A percentile compares a stretch with the other conserved stretches of the same genome.
phyloP scores from a whole-genome alignment of 2,888 invertebrate genomes.

The Augiades crinisus region DNA sequence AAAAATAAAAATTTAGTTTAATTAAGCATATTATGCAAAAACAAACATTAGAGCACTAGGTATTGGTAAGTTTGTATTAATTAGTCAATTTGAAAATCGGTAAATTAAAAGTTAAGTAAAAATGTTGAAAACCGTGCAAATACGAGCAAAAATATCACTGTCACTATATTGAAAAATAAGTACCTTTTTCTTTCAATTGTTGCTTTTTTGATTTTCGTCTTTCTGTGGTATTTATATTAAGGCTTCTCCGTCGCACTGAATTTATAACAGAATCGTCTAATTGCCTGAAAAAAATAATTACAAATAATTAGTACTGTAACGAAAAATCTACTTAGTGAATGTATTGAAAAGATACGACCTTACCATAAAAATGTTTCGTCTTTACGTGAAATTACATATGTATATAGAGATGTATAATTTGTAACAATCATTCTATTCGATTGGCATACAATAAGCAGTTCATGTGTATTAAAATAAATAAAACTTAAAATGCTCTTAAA shows the following conservation, averaged over 20 bases:
- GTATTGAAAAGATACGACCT: no score
- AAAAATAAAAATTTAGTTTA: constrained; percentile 36
- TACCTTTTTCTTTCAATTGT: constrained; percentile 87
- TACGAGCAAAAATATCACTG: constrained; percentile 27
- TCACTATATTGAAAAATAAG: neutral
- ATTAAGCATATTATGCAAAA: constrained; percentile 34
- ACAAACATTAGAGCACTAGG: constrained; percentile 20
- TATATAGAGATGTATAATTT: no score
- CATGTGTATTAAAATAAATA: no score
- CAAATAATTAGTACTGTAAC: neutral
- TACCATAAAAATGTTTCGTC: no score
- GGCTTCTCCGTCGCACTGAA: constrained; percentile 83
- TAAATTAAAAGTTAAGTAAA: constrained; percentile 16
- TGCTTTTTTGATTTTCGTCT: constrained; percentile 86
- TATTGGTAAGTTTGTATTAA: neutral
- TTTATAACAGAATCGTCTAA: constrained; percentile 86
- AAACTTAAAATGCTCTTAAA: no score
- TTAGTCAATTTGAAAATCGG: constrained; percentile 21
- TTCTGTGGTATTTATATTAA: constrained; percentile 80
- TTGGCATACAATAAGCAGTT: no score
- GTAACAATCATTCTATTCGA: no score
- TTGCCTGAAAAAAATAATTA: constrained; percentile 67
- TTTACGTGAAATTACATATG: no score
- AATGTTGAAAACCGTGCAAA: constrained; percentile 26
- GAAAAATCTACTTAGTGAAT: no score